A percentile compares a stretch with the other conserved stretches of the same genome.
Evolutionary conservation across 1,140 invertebrate genomes (phyloP).

Genomic region (Charaxes varanes): DNA sequence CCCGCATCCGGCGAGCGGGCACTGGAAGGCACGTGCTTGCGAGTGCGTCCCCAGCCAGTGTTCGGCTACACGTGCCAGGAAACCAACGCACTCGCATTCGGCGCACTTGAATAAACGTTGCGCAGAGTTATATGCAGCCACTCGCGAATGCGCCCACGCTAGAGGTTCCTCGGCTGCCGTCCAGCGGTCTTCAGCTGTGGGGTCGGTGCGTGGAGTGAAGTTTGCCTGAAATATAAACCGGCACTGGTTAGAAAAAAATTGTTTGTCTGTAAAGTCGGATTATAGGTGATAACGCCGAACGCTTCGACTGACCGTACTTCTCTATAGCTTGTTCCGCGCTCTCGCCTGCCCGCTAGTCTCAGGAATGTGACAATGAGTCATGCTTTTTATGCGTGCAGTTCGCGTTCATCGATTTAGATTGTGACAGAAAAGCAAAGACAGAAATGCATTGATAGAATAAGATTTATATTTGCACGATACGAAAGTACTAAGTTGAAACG

Average conservation of each 20-base stretch:
- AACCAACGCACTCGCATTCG: conserved; percentile 86
- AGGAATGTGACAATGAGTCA: too few species aligned
- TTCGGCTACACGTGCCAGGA: conserved; percentile 85
- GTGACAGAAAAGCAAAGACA: too few species aligned
- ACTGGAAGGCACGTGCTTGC: conserved; percentile 82
- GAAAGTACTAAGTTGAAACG: too few species aligned
- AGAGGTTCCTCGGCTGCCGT: conserved; percentile 80
- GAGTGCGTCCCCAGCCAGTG: conserved; percentile 90
- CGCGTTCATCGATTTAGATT: too few species aligned
- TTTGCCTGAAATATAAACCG: conserved; percentile 41
- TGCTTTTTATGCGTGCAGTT: too few species aligned
- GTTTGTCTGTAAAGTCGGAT: too few species aligned
- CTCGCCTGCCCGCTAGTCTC: too few species aligned
- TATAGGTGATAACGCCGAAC: too few species aligned
- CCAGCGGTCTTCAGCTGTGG: conserved; percentile 79
- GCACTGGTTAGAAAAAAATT: not conserved
- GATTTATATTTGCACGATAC: too few species aligned
- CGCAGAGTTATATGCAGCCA: conserved; percentile 82
- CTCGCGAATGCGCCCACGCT: conserved; percentile 81
- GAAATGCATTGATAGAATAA: too few species aligned
- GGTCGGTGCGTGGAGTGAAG: conserved; percentile 69
- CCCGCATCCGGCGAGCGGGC: conserved; percentile 78
- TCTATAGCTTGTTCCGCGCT: too few species aligned
- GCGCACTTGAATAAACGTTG: conserved; percentile 84
- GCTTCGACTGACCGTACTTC: too few species aligned